phyloP scores from a whole-genome alignment of 2,797 vertebrate genomes.

The Triplophysa bombifrons region DNA sequence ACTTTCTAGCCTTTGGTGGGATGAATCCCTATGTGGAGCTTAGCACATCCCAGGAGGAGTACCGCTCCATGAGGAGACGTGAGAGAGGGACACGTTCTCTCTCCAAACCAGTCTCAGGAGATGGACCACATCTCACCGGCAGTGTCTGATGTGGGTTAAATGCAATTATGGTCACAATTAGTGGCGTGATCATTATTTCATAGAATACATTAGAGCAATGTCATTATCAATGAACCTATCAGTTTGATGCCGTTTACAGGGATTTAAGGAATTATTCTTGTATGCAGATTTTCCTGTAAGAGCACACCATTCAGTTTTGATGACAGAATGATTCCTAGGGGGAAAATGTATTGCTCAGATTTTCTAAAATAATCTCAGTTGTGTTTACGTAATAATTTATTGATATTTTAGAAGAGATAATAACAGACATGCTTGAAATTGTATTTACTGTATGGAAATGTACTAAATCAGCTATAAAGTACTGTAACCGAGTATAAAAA shows the following conservation, averaged over 20 bases:
- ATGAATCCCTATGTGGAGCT: conserved; percentile 60
- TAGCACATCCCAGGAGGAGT: conserved; percentile 52
- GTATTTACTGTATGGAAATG: too few species aligned
- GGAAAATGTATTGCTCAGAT: too few species aligned
- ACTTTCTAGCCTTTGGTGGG: conserved; percentile 52
- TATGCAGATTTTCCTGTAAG: neutral
- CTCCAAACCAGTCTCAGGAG: conserved; percentile 34
- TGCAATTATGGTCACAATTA: conserved; percentile 33
- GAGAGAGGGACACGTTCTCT: conserved; percentile 37
- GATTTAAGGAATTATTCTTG: neutral
- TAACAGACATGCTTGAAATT: too few species aligned
- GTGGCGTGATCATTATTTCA: conserved; percentile 21
- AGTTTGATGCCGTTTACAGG: neutral
- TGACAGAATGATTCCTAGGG: too few species aligned
- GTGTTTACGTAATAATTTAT: too few species aligned
- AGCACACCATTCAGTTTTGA: too few species aligned
- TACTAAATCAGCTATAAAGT: too few species aligned
- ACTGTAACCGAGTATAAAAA: too few species aligned
- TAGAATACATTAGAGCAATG: conserved; percentile 13
- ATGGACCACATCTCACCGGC: neutral
- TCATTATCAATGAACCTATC: neutral
- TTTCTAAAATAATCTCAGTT: too few species aligned
- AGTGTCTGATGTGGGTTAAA: conserved; percentile 17
- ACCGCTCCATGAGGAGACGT: conserved; percentile 44
- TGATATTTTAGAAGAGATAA: too few species aligned